These are phyloP conservation scores for Conus betulinus DNA, from an alignment of 1,140 invertebrate species.

Conservation along the genomic window DNA sequence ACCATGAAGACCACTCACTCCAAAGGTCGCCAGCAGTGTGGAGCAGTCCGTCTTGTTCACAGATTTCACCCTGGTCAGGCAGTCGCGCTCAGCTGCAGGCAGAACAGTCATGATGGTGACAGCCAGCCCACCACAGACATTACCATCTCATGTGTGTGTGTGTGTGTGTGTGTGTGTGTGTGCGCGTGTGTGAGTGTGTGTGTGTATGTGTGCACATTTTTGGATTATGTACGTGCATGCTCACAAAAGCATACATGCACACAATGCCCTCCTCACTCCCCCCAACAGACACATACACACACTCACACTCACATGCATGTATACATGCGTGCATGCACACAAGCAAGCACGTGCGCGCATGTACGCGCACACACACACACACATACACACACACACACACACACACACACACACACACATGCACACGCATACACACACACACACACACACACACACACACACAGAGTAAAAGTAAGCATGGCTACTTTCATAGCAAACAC, in stretches of 20 bases:
- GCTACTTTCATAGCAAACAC: too few species aligned
- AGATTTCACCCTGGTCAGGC: constrained; percentile 89
- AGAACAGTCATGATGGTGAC: constrained; percentile 38
- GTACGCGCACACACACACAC: too few species aligned
- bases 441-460: not conserved
- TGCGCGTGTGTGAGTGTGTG: too few species aligned
- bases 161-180: too few species aligned
- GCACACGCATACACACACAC: too few species aligned
- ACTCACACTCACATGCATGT: not conserved
- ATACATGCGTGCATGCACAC: not conserved
- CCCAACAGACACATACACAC: not conserved
- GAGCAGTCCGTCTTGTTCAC: constrained; percentile 96
- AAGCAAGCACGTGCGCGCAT: too few species aligned
- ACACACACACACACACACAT: constrained; percentile 5
- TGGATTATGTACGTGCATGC: too few species aligned
- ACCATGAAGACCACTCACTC: constrained; percentile 49
- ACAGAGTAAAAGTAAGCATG: too few species aligned
- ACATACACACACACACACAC: too few species aligned
- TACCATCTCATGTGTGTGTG: too few species aligned
- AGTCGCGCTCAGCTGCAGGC: constrained; percentile 81
- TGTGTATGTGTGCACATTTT: too few species aligned
- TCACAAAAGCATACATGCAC: not conserved
- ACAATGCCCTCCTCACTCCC: not conserved
- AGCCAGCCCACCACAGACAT: too few species aligned
- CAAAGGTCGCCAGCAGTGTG: constrained; percentile 89